Percentiles rank a stretch among this genome's conserved stretches.
Conservation (phyloP, 2,888 invertebrate genomes). For the Caradrina kadenii region DNA sequence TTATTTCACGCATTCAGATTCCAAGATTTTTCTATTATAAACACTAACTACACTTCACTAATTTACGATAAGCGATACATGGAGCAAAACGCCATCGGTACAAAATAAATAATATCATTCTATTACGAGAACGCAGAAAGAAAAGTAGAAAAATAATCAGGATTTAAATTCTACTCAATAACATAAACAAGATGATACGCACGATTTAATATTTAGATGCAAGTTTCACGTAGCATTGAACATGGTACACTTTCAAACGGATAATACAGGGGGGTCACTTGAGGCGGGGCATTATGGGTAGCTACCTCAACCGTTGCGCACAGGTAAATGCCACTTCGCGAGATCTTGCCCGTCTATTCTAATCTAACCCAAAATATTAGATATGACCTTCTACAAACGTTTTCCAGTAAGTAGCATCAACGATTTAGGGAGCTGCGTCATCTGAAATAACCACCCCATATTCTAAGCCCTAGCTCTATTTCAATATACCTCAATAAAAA, state of each 20-base stretch:
- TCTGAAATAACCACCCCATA: neutral
- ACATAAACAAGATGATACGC: constrained; percentile 26
- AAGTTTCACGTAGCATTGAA: constrained; percentile 15
- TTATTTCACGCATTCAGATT: constrained; percentile 30
- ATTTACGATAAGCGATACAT: constrained; percentile 31
- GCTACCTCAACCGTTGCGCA: neutral
- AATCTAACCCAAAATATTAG: neutral
- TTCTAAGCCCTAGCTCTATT: neutral
- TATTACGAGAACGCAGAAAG: constrained; percentile 47
- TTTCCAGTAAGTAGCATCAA: neutral
- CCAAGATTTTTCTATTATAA: constrained; percentile 10
- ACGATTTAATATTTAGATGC: constrained; percentile 13
- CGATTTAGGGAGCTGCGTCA: neutral
- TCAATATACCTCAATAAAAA: constrained; percentile 3
- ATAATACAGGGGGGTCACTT: neutral
- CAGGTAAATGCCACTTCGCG: neutral
- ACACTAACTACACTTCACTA: constrained; percentile 28
- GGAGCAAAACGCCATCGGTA: constrained; percentile 15
- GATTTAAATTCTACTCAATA: constrained; percentile 3
- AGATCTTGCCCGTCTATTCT: no score
- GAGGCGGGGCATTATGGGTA: neutral
- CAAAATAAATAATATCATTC: constrained; percentile 10
- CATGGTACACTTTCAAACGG: constrained; percentile 1
- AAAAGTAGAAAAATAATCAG: constrained; percentile 32
- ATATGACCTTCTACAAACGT: neutral